Conservation (phyloP, 2,113 vertebrate genomes). For the Herpetotheres cachinnans region DNA sequence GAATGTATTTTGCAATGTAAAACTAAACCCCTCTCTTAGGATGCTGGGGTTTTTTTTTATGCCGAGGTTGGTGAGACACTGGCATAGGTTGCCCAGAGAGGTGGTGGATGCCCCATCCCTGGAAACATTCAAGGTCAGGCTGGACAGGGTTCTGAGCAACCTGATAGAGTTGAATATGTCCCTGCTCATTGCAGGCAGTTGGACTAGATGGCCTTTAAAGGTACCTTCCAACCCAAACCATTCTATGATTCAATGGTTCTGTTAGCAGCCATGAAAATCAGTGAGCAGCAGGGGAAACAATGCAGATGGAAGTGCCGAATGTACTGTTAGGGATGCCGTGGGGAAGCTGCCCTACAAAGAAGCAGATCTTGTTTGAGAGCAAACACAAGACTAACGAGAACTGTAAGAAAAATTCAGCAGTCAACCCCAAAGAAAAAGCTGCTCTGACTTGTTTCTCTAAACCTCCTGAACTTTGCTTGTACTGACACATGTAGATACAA, state of each 20-base stretch:
- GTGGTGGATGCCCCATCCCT: neutral
- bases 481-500: neutral
- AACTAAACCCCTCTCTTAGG: neutral
- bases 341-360: neutral
- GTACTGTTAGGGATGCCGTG: neutral
- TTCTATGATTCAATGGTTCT: neutral
- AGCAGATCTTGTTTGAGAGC: neutral
- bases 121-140: neutral
- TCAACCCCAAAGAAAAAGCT: neutral
- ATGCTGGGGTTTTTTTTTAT: neutral
- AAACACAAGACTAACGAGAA: neutral
- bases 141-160: neutral
- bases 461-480: neutral
- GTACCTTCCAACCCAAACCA: too few species aligned
- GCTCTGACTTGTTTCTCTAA: neutral
- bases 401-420: neutral
- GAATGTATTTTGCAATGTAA: neutral
- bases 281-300: neutral
- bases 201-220: neutral
- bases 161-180: neutral
- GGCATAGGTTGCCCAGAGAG: neutral
- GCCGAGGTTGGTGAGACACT: neutral
- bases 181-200: neutral
- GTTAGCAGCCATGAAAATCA: neutral
- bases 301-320: neutral